phyloP scores from a whole-genome alignment of 2,113 vertebrate species.

The Pelobates fuscus region DNA sequence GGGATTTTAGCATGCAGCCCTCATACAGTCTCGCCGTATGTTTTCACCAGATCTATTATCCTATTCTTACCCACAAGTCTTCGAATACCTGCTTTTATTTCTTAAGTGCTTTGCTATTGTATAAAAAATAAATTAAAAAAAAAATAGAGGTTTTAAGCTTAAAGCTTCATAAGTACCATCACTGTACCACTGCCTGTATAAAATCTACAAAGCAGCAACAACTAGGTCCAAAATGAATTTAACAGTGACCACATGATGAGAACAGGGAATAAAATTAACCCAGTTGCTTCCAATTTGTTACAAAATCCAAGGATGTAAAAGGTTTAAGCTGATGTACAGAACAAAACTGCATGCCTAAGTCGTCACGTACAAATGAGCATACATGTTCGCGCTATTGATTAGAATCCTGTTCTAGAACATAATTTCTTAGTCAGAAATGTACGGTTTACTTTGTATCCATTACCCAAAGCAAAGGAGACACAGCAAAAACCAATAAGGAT shows the following conservation, averaged over 20 bases:
- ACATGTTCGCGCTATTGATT: conserved; percentile 1
- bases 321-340: conserved; percentile 4
- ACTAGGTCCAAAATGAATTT: too few relatives aligned
- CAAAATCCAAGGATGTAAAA: not conserved
- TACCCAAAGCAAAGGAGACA: not conserved
- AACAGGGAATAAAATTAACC: not conserved
- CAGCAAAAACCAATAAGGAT: conserved; percentile 20
- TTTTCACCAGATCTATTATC: not conserved
- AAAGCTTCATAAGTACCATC: too few relatives aligned
- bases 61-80: not conserved
- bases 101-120: too few relatives aligned
- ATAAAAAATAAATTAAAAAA: too few relatives aligned
- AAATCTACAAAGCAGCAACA: too few relatives aligned
- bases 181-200: too few relatives aligned
- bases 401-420: not conserved
- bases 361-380: not conserved
- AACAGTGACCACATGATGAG: not conserved
- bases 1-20: conserved; percentile 2
- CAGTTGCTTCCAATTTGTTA: not conserved
- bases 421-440: conserved; percentile 4
- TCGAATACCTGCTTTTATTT: not conserved
- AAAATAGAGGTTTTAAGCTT: too few relatives aligned
- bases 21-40: not conserved
- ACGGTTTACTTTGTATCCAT: not conserved
- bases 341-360: conserved; percentile 13